Evolutionary conservation across 2,888 invertebrate genomes (phyloP).

Genomic region (Hyles lineata): DNA sequence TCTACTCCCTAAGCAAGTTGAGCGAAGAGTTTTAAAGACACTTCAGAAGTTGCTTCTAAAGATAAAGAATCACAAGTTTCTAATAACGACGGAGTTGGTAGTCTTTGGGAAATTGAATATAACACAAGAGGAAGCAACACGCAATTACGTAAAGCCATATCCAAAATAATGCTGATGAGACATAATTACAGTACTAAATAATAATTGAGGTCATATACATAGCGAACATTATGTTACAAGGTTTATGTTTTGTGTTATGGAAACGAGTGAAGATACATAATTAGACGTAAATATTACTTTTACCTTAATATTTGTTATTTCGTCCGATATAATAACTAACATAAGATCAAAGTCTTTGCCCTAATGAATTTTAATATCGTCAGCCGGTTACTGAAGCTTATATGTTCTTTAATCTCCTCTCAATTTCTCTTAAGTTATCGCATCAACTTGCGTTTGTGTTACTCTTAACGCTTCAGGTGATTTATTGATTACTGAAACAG

Average conservation of each 20-base stretch:
- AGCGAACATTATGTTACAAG: slow-evolving; percentile 6
- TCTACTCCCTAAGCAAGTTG: slow-evolving; percentile 4
- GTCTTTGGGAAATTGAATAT: background rate
- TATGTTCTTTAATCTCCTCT: too few species aligned
- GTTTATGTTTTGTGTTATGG: background rate
- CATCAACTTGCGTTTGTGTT: too few species aligned
- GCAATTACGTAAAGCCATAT: slow-evolving; percentile 1
- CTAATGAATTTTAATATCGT: too few species aligned
- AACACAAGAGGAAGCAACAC: background rate
- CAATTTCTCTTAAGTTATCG: too few species aligned
- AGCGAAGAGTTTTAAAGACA: background rate
- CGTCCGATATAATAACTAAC: too few species aligned
- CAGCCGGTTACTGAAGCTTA: too few species aligned
- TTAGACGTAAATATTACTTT: too few species aligned
- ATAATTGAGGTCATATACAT: background rate
- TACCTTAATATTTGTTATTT: too few species aligned
- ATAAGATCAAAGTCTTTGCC: too few species aligned
- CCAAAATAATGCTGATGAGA: slow-evolving; percentile 16
- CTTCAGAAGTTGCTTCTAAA: background rate
- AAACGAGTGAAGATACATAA: too few species aligned
- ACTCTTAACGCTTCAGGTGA: background rate
- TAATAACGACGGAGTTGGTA: too few species aligned
- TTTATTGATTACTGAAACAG: background rate
- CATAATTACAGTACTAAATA: background rate
- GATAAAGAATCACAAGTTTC: too few species aligned